These are phyloP conservation scores for Cataglyphis rosenhaueri DNA, from an alignment of 2,888 invertebrate species.

Conservation along the genomic window DNA sequence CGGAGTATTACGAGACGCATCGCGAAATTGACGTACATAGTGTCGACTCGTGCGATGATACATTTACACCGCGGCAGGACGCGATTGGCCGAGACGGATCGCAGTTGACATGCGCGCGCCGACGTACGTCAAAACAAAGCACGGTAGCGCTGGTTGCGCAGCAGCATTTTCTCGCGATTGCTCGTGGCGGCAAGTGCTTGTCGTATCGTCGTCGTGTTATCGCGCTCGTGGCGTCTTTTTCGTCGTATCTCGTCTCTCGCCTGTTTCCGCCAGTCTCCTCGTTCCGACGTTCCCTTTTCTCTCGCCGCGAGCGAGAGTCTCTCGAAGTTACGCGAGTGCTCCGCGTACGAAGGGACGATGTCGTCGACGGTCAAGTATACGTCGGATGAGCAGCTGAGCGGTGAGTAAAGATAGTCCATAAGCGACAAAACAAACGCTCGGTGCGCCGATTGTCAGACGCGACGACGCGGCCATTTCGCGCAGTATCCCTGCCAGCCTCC, in stretches of 20 bases:
- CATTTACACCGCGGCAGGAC: conserved; percentile 73
- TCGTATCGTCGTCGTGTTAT: conserved; percentile 61
- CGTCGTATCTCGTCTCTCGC: background rate
- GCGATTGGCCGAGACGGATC: conserved; percentile 72
- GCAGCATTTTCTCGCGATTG: conserved; percentile 77
- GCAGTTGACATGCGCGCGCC: conserved; percentile 77
- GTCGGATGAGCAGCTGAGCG: conserved; percentile 81
- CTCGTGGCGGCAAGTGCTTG: conserved; percentile 73
- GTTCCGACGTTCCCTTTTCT: background rate
- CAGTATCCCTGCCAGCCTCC: conserved; percentile 57
- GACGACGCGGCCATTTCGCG: conserved; percentile 82
- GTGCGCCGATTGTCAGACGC: conserved; percentile 15
- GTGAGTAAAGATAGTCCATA: conserved; percentile 72
- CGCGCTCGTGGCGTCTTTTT: background rate
- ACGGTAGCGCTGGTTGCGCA: conserved; percentile 69
- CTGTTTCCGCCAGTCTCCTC: background rate
- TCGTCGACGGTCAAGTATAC: conserved; percentile 80
- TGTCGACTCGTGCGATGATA: conserved; percentile 69
- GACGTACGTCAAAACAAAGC: conserved; percentile 84
- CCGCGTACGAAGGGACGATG: conserved; percentile 67
- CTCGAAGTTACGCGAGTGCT: conserved; percentile 41
- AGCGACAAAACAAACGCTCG: background rate
- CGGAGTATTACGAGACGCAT: background rate
- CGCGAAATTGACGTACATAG: conserved; percentile 48
- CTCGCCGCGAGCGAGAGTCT: conserved; percentile 37